Base-by-base conservation (phyloP, 2,113 vertebrate genomes). In the Cathartes aura region DNA sequence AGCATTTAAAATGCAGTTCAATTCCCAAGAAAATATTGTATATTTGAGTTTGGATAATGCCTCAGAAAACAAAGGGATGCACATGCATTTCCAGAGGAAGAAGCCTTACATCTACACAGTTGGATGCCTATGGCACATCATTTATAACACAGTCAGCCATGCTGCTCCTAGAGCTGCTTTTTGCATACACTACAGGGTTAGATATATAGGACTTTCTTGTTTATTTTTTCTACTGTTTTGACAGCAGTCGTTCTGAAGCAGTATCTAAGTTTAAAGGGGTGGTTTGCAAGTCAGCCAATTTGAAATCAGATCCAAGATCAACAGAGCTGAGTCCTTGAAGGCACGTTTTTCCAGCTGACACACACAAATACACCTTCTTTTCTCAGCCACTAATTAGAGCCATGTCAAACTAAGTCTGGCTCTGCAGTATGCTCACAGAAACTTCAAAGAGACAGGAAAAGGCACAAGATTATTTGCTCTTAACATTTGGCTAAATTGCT, bases 331-430 rank as follows among this genome's bases (percentile, higher is more conserved):
- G 56, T 64, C 42, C 58, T 82, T 79, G 71, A 87, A 95, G 80
- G 82, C 67, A 97, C 29, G 6, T 95, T 93, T 94, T 96, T 87
- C 80, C 94, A 94, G 70, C 66, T 90, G 90, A 95, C 70, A 78
- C 34, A 72, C 59, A 94, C 43, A 91, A 90, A 95, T 75, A 66
- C 45, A 89, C 87, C 89, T 93, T 50, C 58, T 95, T 90, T 89
- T 74, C 68, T 63, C 4, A 3, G 81, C 42, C 85, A 83, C 82
- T 90, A 88, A 90, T 93, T 95, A 94, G 50, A 95, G 56, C 38
- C 52, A 84, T 3, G 7, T 48, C 21, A 1, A 85, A 83, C 76
- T 11, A 81, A 85, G 82, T 78, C 91, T 87, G 42, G 32, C 52
- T 74, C 72, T 40, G 45, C 45, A 40, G 5, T 20, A 45, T 5